A percentile compares a stretch with the other conserved stretches of the same genome.
Evolutionary conservation across 1,140 invertebrate species (phyloP).

Genomic region (Tetragonula clypearis): DNA sequence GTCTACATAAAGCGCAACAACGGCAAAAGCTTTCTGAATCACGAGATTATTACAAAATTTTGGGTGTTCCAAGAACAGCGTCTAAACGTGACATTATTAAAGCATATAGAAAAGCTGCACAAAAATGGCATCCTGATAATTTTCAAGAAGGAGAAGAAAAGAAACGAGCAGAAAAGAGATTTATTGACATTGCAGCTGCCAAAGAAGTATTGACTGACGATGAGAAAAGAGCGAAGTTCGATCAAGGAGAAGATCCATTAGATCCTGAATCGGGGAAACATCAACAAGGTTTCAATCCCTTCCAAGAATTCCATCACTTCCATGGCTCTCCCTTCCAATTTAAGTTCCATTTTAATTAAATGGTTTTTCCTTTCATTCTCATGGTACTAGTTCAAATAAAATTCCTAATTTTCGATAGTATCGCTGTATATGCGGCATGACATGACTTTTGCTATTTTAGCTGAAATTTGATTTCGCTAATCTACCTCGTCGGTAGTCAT

Average conservation of each 20-base stretch:
- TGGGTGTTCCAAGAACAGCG: constrained; percentile 92
- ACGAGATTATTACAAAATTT: constrained; percentile 99
- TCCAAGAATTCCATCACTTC: constrained; percentile 92
- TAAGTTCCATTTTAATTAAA: constrained; percentile 96
- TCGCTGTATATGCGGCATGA: not conserved
- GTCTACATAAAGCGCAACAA: constrained; percentile 94
- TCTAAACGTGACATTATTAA: constrained; percentile 96
- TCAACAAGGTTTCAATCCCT: constrained; percentile 89
- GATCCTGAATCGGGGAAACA: constrained; percentile 93
- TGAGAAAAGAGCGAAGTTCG: constrained; percentile 96
- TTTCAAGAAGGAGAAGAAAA: constrained; percentile 95
- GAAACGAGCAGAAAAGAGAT: constrained; percentile 97
- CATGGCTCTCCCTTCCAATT: constrained; percentile 96
- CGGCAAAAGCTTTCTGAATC: constrained; percentile 96
- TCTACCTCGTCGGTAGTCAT: constrained; percentile 55
- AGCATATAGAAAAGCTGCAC: constrained; percentile 98
- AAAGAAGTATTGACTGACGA: constrained; percentile 96
- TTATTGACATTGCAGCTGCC: constrained; percentile 99
- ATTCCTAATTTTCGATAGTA: constrained; percentile 29
- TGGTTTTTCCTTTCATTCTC: not conserved
- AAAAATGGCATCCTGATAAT: constrained; percentile 99
- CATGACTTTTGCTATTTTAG: constrained; percentile 35
- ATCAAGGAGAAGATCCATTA: constrained; percentile 97
- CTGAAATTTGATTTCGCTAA: constrained; percentile 44
- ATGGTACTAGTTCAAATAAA: constrained; percentile 50